phyloP scores from a whole-genome alignment of 2,113 vertebrate genomes.

The Zapornia atra region DNA sequence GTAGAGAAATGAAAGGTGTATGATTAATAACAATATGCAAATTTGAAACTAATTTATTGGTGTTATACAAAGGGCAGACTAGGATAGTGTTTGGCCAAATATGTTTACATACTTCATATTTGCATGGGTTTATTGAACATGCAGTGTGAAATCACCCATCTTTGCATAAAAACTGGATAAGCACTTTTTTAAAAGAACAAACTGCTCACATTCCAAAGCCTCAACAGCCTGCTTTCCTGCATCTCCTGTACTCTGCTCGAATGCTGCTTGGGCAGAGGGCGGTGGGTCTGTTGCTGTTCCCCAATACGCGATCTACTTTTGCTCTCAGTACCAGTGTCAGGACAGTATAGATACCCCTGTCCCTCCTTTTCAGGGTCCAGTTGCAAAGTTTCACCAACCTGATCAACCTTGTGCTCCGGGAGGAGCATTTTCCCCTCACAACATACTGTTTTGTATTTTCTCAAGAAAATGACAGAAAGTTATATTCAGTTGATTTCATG shows the following conservation, averaged over 20 bases:
- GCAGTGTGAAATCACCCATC: slow-evolving; percentile 49
- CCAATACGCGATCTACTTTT: neutral
- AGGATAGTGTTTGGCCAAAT: slow-evolving; percentile 52
- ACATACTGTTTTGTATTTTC: neutral
- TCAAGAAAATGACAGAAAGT: neutral
- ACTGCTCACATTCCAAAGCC: neutral
- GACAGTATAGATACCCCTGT: neutral
- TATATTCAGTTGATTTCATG: neutral
- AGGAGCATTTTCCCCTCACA: neutral
- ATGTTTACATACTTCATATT: slow-evolving; percentile 59
- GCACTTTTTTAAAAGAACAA: neutral
- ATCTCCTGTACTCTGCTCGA: neutral
- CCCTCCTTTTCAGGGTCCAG: neutral
- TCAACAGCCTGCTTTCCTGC: neutral
- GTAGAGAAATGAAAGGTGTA: slow-evolving; percentile 54
- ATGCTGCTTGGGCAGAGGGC: neutral
- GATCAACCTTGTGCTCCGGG: neutral
- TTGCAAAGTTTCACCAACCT: neutral
- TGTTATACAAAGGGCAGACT: slow-evolving; percentile 60
- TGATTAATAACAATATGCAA: slow-evolving; percentile 66
- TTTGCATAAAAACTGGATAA: slow-evolving; percentile 47
- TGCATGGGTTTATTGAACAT: slow-evolving; percentile 51
- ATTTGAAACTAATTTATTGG: slow-evolving; percentile 60
- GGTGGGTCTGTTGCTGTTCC: neutral
- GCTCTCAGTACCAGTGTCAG: neutral